A percentile compares a stretch with the other conserved stretches of the same genome.
Evolutionary conservation across 1,140 invertebrate genomes (phyloP).

Genomic region (Lethocerus indicus): DNA sequence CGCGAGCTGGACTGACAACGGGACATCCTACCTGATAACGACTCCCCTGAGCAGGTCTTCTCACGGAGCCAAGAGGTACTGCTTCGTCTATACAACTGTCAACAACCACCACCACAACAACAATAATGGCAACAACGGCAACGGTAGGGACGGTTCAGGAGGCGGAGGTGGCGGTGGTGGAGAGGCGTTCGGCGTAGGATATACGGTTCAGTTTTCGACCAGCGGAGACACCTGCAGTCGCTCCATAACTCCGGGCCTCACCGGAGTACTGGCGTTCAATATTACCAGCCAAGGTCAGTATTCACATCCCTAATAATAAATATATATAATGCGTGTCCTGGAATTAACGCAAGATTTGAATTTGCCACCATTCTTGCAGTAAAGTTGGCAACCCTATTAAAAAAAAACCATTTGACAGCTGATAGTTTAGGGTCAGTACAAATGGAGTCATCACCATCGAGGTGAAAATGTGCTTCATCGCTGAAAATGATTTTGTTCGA

Average conservation of each 20-base stretch:
- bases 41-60: constrained; percentile 25
- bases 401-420: too few species aligned
- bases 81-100: constrained; percentile 21
- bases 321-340: too few species aligned
- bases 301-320: too few species aligned
- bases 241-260: constrained; percentile 20
- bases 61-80: constrained; percentile 24
- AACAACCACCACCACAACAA: not conserved
- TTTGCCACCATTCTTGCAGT: too few species aligned
- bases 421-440: too few species aligned
- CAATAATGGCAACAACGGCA: not conserved
- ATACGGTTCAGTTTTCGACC: constrained; percentile 22
- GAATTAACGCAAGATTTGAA: too few species aligned
- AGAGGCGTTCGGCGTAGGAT: constrained; percentile 8
- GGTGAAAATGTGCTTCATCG: too few species aligned
- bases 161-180: constrained; percentile 16
- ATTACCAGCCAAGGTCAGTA: constrained; percentile 24
- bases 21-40: constrained; percentile 27
- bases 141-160: constrained; percentile 10
- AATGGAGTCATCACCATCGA: too few species aligned
- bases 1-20: constrained; percentile 30
- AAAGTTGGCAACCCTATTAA: too few species aligned
- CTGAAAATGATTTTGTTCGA: too few species aligned
- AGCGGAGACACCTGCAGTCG: constrained; percentile 24
- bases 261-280: constrained; percentile 25